Evolutionary conservation across 2,113 vertebrate genomes (phyloP).

Genomic region (Psilopogon haemacephalus): DNA sequence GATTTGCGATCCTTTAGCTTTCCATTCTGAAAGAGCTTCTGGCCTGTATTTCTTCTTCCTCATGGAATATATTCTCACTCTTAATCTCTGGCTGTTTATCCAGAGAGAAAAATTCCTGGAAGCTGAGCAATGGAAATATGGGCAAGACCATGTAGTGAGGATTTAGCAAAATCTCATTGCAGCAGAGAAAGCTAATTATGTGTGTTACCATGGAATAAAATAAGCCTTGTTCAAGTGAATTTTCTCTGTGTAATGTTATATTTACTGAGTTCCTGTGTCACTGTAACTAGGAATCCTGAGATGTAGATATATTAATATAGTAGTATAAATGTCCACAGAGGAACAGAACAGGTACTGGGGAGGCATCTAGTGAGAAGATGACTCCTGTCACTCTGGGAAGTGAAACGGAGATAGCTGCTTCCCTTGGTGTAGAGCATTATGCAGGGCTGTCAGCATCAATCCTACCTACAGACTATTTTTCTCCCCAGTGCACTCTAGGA

Average conservation of each 20-base stretch:
- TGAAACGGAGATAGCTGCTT: background rate
- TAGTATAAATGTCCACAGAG: background rate
- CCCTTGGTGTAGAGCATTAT: accelerated
- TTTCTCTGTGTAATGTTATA: background rate
- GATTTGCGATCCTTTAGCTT: background rate
- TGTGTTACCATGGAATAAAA: background rate
- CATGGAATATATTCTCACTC: background rate
- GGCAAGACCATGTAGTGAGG: background rate
- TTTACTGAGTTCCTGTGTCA: background rate
- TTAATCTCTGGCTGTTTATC: background rate
- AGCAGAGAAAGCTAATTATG: slow-evolving; percentile 29
- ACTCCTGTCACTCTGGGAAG: background rate
- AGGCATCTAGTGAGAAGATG: background rate
- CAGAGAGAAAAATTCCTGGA: background rate
- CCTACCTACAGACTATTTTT: background rate
- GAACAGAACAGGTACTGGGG: background rate
- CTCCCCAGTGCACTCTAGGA: background rate
- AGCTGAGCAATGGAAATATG: background rate
- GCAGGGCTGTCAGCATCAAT: accelerated
- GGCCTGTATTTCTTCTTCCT: background rate
- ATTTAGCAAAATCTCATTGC: slow-evolving; percentile 36
- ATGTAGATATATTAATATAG: background rate
- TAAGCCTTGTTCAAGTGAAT: background rate
- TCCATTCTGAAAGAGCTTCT: background rate
- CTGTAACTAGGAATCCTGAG: background rate